Evolutionary conservation across 2,797 vertebrate species (phyloP), one percentile per base, ranked within the genome.

Genomic region (Sebastes ruberrimus): DNA sequence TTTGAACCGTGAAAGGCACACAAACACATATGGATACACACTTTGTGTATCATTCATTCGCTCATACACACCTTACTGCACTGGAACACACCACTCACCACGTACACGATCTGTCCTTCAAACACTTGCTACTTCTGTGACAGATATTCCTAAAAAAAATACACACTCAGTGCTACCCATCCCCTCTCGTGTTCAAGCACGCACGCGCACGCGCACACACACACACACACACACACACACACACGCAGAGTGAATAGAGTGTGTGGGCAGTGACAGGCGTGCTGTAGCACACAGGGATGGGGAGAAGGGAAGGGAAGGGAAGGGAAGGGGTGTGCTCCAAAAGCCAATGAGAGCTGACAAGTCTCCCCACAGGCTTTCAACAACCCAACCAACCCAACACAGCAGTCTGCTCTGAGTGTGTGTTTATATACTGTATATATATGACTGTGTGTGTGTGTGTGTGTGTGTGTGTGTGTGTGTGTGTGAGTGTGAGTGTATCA

Each of bases 321-420:
- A 49, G 20, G 20, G 14, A 52, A 52, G 49, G 20, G 4, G 3
- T 64, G 74, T 76, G 71, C 75, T 77, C 56, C 74, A 83, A 80
- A 85, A 86, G 76, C 61, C 82, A 84, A 88, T 74, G 82, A 88
- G 87, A 90, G 77, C 81, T 87, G 86, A 90, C 84, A 90, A 82
- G 79, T 59, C 56, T 77, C 71, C 80, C 74, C 25, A 71, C 60
- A 74, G 80, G 74, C 80, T 78, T 80, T 82, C 35, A 65, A 56
- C 78, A 76, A 53, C 18, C 46, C 68, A 70, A 33, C 78, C 74
- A 61, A 56, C 60, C 60, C 67, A 65, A 9, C 60, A 67, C 60
- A 13, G 68, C 38, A 28, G 59, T 64, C 76, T 71, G 61, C 55
- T 75, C 3, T 1, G 3, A 18, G 60, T 28, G 38, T 61, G n/a